Base-by-base conservation (phyloP, 2,797 vertebrate genomes). In the Enteromius fasciolatus region DNA sequence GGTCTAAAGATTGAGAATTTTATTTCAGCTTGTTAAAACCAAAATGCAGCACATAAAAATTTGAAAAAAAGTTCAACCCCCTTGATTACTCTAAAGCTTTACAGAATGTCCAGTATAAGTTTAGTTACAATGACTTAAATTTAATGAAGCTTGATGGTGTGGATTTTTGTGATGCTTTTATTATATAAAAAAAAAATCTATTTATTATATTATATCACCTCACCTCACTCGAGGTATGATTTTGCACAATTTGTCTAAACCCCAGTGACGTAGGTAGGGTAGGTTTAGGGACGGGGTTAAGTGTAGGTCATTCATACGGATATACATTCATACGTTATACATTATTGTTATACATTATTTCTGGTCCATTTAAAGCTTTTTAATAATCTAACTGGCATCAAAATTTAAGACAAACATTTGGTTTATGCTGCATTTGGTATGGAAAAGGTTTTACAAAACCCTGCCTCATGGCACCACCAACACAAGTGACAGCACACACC, bases 361-460 rank as follows among this genome's bases (percentile, higher is more conserved):
- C 4, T 31, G 9, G 44, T 50, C 9, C 68, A 70, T 31, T 20
- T 31, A 5, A 48, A 18, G 44, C 8, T 8, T 46, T 31, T 72
- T 31, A 31, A 48, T 18, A 18, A 48, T 70, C 23, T 25, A 46
- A 46, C 23, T 28, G 10, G 25, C 44, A 9, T 50, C 4, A 48
- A 50, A 48, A 50, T 48, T 83, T 81, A 83, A 44, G 87, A 92
- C 88, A 93, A 92, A 61, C 88, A 92, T 94, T 93, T 93, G 89
- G 66, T 44, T 70, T 36, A 83, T 50, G 69, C 54, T 28, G 28
- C 28, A 28, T 28, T 28, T 28, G 28, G 92, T 92, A 89, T 90
- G 87, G 87, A 91, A 87, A 87, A 85, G 87, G 84, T 31, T 72
- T 75, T 80, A 72, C 59, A 54, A 87, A 88, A 86, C 90, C 86